Conservation (phyloP, 2,888 invertebrate species). For the Watsonalla binaria region DNA sequence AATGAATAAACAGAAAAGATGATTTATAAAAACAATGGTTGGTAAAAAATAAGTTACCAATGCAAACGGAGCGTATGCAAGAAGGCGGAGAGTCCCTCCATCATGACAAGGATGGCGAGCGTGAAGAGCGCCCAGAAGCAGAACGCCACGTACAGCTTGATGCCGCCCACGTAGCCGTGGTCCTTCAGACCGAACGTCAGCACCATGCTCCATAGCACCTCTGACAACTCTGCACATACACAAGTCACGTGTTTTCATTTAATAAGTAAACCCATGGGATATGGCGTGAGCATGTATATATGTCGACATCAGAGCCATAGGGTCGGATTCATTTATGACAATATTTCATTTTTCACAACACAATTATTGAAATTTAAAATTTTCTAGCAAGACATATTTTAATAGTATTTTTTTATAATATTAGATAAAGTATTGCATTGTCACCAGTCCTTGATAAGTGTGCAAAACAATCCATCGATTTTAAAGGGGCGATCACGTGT, state of each 20-base stretch:
- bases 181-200: slow-evolving; percentile 84
- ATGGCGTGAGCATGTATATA: too few relatives aligned
- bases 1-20: neutral
- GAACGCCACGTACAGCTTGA: slow-evolving; percentile 90
- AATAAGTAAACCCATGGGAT: too few relatives aligned
- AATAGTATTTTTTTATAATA: too few relatives aligned
- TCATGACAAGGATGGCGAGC: slow-evolving; percentile 95
- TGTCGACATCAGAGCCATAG: too few relatives aligned
- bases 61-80: slow-evolving; percentile 98
- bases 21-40: neutral
- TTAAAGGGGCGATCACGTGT: too few relatives aligned
- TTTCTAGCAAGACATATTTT: too few relatives aligned
- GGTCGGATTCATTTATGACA: too few relatives aligned
- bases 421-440: too few relatives aligned
- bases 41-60: slow-evolving; percentile 84
- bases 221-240: slow-evolving; percentile 82
- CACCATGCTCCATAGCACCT: slow-evolving; percentile 97
- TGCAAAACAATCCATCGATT: too few relatives aligned
- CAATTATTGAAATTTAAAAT: too few relatives aligned
- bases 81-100: slow-evolving; percentile 99
- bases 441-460: neutral
- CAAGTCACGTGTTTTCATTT: neutral
- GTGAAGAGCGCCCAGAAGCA: slow-evolving; percentile 94
- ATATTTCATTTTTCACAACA: too few relatives aligned
- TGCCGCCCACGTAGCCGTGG: slow-evolving; percentile 83